These are phyloP conservation scores for Acrossocheilus wenchowensis DNA, from an alignment of 2,797 vertebrate genomes.

Conservation along the genomic window DNA sequence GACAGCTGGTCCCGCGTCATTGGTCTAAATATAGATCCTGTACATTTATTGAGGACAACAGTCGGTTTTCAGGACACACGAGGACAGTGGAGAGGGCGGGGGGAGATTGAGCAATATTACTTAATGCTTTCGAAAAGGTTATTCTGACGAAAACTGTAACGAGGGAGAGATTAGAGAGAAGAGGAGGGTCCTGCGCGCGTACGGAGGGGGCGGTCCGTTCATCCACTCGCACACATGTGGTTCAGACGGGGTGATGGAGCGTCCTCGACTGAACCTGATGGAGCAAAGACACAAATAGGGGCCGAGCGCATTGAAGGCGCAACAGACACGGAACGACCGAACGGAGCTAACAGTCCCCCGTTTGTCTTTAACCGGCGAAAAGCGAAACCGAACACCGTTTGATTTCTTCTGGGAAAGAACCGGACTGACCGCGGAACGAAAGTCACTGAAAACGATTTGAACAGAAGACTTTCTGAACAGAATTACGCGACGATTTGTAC, in stretches of 20 bases:
- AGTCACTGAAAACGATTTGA: not conserved
- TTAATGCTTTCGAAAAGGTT: slow-evolving; percentile 67
- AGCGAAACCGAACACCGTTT: not conserved
- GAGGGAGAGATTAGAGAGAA: slow-evolving; percentile 58
- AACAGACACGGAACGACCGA: slow-evolving; percentile 67
- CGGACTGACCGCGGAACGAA: not conserved
- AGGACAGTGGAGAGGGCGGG: slow-evolving; percentile 13
- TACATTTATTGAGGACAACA: slow-evolving; percentile 32
- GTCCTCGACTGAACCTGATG: slow-evolving; percentile 78
- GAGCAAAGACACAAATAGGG: slow-evolving; percentile 77
- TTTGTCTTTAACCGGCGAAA: slow-evolving; percentile 48
- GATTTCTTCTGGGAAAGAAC: not conserved
- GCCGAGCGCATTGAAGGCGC: slow-evolving; percentile 71
- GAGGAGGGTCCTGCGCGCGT: slow-evolving; percentile 37
- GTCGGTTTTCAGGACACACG: slow-evolving; percentile 38
- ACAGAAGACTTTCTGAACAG: not conserved
- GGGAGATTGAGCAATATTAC: slow-evolving; percentile 64
- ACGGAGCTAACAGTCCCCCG: slow-evolving; percentile 45
- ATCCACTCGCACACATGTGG: slow-evolving; percentile 60
- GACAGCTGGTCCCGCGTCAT: not conserved
- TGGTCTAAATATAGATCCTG: slow-evolving; percentile 44
- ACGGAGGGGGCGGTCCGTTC: slow-evolving; percentile 59
- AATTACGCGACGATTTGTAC: not conserved
- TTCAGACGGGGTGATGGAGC: slow-evolving; percentile 76
- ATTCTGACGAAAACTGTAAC: slow-evolving; percentile 56